Base-by-base conservation (phyloP, 2,888 invertebrate species). In the Carterocephalus palaemon region DNA sequence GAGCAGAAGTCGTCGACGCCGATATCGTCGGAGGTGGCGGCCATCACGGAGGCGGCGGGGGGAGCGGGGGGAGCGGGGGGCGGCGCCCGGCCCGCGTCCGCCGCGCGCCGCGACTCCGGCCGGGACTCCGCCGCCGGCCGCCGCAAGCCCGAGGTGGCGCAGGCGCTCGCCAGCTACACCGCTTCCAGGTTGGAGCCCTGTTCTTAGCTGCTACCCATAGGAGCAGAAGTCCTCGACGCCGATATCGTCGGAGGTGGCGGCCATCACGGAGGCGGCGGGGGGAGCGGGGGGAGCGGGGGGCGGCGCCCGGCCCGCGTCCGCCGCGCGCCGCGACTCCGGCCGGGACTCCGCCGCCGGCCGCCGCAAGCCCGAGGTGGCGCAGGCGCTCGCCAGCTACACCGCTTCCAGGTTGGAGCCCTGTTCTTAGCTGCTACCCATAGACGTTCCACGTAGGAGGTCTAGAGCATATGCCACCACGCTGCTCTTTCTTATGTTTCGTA, bases 161-260 rank as follows among this genome's bases (percentile, higher is more conserved):
- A 95, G 70, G 98, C 97, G 1, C 93, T 98, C 46, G 98, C 98
- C 0, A 93, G 93, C 3, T 99, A 97, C 69, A 93, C 95, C 51
- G 96, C 97, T 1, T 95, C 93, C n/a, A 83, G 84, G 83, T 80
- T n/a, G n/a, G n/a, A n/a, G n/a, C n/a, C n/a, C n/a, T n/a, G n/a
- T n/a, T n/a, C n/a, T n/a, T n/a, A n/a, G 28, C 2, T 9, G 13
- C n/a, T 8, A n/a, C 12, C 7, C 6, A 0, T 59, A 82, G 80
- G 86, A 86, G 36, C 79, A 72, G 42, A 72, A 73, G 16, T 78
- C 83, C 0, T 75, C 86, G 0, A 86, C 86, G 0, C 86, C 86
- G 0, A 72, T 86, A 3, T 86, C 82, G 0, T 79, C 78, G 0
- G 88, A 88, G 20, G 86, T 87, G 49, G 86, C 88, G 0, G 70